A percentile compares a stretch with the other conserved stretches of the same genome.
phyloP scores from a whole-genome alignment of 2,113 vertebrate genomes.

The Eretmochelys imbricata region DNA sequence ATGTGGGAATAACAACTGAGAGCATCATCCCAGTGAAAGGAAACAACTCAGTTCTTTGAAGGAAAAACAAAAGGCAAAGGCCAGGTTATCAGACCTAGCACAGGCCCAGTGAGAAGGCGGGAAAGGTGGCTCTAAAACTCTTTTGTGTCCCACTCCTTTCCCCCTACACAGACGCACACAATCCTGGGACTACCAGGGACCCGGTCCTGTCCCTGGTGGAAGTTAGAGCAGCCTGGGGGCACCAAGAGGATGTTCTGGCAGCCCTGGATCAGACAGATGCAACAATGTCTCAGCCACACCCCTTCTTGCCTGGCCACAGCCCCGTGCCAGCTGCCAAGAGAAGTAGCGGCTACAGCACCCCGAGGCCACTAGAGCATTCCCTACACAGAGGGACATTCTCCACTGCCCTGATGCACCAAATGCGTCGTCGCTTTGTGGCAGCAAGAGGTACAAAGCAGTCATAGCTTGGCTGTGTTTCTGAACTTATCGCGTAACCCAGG shows the following conservation, averaged over 20 bases:
- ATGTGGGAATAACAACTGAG: background rate
- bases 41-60: background rate
- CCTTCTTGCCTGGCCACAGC: background rate
- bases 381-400: background rate
- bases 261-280: background rate
- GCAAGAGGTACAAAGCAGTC: background rate
- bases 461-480: background rate
- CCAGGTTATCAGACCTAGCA: background rate
- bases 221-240: background rate
- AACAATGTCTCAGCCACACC: background rate
- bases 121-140: background rate
- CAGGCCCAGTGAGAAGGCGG: background rate
- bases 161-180: background rate
- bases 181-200: background rate
- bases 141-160: background rate
- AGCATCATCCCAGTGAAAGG: background rate
- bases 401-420: background rate
- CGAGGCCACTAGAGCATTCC: background rate
- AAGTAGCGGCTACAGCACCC: background rate
- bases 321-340: background rate
- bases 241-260: background rate
- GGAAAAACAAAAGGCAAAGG: background rate
- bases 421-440: background rate
- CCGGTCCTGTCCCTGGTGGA: background rate
- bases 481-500: background rate